Percentiles rank a stretch among this genome's conserved stretches.
phyloP scores from a whole-genome alignment of 2,888 invertebrate genomes.

The Sturmia bella region DNA sequence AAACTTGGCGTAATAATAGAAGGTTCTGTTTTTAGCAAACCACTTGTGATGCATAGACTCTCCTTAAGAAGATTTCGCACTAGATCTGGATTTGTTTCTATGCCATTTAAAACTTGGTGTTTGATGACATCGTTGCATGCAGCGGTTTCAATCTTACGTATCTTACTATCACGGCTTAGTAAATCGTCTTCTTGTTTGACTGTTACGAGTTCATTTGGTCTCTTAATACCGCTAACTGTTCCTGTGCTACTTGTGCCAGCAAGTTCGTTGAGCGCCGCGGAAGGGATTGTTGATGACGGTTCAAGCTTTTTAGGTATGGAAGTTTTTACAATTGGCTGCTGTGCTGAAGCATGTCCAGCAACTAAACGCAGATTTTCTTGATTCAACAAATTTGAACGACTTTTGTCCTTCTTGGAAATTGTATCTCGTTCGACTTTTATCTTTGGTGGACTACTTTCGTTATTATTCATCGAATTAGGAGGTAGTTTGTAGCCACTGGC shows the following conservation, averaged over 20 bases:
- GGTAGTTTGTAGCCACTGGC: constrained; percentile 48
- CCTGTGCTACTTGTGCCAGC: constrained; percentile 71
- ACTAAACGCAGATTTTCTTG: constrained; percentile 48
- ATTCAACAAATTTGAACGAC: constrained; percentile 71
- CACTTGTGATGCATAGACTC: constrained; percentile 82
- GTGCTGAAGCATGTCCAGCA: constrained; percentile 54
- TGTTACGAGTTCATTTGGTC: constrained; percentile 74
- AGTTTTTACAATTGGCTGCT: constrained; percentile 58
- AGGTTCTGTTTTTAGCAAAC: constrained; percentile 76
- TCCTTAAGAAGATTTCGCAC: constrained; percentile 88
- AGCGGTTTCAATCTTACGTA: constrained; percentile 77
- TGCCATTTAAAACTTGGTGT: constrained; percentile 84
- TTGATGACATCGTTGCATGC: constrained; percentile 71
- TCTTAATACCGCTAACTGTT: constrained; percentile 71
- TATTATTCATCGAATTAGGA: constrained; percentile 61
- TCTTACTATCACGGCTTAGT: constrained; percentile 76
- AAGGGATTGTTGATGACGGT: constrained; percentile 36
- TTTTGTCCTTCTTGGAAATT: constrained; percentile 80
- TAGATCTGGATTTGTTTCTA: constrained; percentile 87
- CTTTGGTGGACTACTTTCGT: constrained; percentile 72
- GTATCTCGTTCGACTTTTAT: constrained; percentile 74
- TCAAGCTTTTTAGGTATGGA: constrained; percentile 69
- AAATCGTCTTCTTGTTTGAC: constrained; percentile 76
- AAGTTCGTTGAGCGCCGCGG: constrained; percentile 71
- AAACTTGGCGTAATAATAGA: constrained; percentile 75